Conservation (phyloP, 2,113 vertebrate genomes). For the Tichodroma muraria region DNA sequence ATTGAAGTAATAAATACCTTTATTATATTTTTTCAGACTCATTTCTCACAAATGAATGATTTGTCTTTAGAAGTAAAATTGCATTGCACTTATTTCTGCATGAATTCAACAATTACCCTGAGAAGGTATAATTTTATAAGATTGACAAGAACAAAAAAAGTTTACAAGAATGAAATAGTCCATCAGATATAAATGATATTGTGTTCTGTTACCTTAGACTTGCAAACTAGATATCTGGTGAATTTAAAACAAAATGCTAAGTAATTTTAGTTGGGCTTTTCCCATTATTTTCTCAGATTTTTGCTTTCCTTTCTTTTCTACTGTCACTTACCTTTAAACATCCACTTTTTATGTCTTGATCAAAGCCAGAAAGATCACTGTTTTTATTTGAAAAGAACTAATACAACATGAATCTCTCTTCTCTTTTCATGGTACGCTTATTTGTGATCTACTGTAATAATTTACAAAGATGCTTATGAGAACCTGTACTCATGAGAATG, state of each 20-base stretch:
- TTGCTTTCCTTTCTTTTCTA: background rate
- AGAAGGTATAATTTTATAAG: background rate
- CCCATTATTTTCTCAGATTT: background rate
- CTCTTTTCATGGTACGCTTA: background rate
- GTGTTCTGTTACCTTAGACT: background rate
- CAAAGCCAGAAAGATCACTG: background rate
- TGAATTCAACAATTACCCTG: background rate
- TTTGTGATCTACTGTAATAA: background rate
- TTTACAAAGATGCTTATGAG: background rate
- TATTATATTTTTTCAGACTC: background rate
- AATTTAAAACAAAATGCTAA: background rate
- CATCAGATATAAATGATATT: background rate
- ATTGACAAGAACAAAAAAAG: background rate
- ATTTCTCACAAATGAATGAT: background rate
- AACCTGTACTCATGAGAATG: background rate
- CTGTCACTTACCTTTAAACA: background rate
- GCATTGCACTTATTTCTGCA: conserved; percentile 1
- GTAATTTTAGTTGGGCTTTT: background rate
- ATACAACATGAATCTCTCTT: background rate
- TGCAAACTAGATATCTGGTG: background rate
- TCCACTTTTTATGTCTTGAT: background rate
- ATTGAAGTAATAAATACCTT: background rate
- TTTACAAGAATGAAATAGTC: background rate
- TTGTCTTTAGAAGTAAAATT: background rate
- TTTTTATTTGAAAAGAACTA: background rate